phyloP scores from a whole-genome alignment of 2,797 vertebrate species.

The Florisuga fusca region DNA sequence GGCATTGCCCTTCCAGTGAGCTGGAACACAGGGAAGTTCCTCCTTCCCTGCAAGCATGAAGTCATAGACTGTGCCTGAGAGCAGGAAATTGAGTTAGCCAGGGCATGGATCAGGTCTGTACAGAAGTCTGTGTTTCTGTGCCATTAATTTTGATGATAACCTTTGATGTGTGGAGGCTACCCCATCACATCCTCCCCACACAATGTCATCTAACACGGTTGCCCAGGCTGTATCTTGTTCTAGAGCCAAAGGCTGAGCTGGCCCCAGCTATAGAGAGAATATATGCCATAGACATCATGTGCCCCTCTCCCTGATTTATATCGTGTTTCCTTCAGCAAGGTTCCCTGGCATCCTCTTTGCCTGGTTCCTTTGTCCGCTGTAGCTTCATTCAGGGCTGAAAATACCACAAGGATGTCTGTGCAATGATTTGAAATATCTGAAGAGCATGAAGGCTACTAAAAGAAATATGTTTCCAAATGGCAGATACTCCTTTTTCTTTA shows the following conservation, averaged over 20 bases:
- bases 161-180: neutral
- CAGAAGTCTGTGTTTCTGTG: neutral
- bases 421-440: neutral
- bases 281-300: constrained; percentile 2
- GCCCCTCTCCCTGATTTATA: constrained; percentile 37
- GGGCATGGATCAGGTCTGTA: neutral
- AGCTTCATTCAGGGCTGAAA: constrained; percentile 38
- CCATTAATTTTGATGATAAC: neutral
- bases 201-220: neutral
- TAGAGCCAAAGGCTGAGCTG: neutral
- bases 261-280: neutral
- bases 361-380: constrained; percentile 32
- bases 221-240: neutral
- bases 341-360: constrained; percentile 42
- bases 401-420: constrained; percentile 16
- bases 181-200: neutral
- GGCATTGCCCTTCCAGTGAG: neutral
- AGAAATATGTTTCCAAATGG: neutral
- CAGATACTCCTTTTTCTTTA: constrained; percentile 4
- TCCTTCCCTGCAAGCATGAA: neutral
- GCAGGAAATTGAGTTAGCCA: neutral
- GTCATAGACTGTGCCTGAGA: neutral
- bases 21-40: neutral
- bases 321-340: constrained; percentile 20
- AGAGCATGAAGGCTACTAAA: neutral